phyloP scores from a whole-genome alignment of 2,888 invertebrate species.

The Diaphora mendica region DNA sequence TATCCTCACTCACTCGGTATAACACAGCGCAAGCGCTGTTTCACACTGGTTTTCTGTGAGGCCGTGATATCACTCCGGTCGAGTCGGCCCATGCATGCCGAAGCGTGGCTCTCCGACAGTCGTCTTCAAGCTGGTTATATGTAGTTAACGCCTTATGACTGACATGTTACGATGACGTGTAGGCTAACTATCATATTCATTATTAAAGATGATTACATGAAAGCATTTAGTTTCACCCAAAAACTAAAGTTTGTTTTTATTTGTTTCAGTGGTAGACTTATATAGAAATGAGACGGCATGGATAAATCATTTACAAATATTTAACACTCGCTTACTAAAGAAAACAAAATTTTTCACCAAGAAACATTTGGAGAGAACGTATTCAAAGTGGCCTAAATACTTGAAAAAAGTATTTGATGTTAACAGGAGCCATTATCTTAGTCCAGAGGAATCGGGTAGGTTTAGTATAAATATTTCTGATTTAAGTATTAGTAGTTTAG shows the following conservation, averaged over 20 bases:
- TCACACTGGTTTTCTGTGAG: too few relatives aligned
- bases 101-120: too few relatives aligned
- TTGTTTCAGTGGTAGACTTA: conserved; percentile 36
- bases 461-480: background rate
- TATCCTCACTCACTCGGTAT: too few relatives aligned
- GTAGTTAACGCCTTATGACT: background rate
- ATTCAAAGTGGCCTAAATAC: conserved; percentile 45
- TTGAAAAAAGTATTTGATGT: conserved; percentile 21
- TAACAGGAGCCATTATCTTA: conserved; percentile 52
- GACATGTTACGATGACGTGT: background rate
- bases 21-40: too few relatives aligned
- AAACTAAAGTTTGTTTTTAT: background rate
- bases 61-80: too few relatives aligned
- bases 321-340: conserved; percentile 25
- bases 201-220: too few relatives aligned
- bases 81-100: too few relatives aligned
- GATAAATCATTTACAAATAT: conserved; percentile 21
- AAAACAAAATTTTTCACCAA: conserved; percentile 24
- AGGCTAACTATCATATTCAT: too few relatives aligned
- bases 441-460: conserved; percentile 54
- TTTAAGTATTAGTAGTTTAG: background rate
- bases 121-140: too few relatives aligned
- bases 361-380: conserved; percentile 27
- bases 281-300: conserved; percentile 32
- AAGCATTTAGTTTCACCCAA: background rate